These are phyloP conservation scores for Nephrotoma guestfalica DNA, from an alignment of 2,888 invertebrate genomes.

Conservation along the genomic window DNA sequence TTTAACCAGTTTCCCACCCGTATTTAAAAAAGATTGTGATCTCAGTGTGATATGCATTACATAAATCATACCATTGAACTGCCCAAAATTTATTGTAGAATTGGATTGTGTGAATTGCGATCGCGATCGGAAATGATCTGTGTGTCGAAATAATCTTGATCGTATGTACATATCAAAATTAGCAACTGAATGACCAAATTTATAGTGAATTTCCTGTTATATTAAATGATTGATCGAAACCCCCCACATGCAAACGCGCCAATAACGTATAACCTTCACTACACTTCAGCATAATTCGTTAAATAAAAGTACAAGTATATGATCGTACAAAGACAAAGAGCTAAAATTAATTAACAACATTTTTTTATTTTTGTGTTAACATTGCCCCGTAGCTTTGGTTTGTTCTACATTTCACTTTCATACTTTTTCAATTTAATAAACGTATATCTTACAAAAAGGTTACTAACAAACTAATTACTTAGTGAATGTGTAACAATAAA, in stretches of 20 bases:
- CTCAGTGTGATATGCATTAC: neutral
- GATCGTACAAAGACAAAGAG: neutral
- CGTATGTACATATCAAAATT: neutral
- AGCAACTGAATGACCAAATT: neutral
- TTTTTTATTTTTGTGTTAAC: neutral
- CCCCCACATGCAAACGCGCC: neutral
- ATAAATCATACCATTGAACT: too few relatives aligned
- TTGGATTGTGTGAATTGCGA: too few relatives aligned
- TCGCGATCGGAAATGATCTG: too few relatives aligned
- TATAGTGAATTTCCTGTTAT: neutral
- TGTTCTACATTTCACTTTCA: neutral
- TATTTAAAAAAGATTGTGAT: neutral
- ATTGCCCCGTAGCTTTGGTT: neutral
- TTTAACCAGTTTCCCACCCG: neutral
- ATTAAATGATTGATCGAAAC: neutral
- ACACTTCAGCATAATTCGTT: neutral
- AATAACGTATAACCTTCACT: neutral
- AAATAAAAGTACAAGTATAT: neutral
- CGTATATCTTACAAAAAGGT: neutral
- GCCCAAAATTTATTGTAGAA: too few relatives aligned
- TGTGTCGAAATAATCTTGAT: neutral
- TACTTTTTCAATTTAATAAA: neutral
- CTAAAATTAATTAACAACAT: neutral
- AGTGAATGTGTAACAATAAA: neutral
- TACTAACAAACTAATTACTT: neutral